Percentiles rank a stretch among this genome's conserved stretches.
Evolutionary conservation across 2,113 vertebrate genomes (phyloP).

Genomic region (Athene noctua): DNA sequence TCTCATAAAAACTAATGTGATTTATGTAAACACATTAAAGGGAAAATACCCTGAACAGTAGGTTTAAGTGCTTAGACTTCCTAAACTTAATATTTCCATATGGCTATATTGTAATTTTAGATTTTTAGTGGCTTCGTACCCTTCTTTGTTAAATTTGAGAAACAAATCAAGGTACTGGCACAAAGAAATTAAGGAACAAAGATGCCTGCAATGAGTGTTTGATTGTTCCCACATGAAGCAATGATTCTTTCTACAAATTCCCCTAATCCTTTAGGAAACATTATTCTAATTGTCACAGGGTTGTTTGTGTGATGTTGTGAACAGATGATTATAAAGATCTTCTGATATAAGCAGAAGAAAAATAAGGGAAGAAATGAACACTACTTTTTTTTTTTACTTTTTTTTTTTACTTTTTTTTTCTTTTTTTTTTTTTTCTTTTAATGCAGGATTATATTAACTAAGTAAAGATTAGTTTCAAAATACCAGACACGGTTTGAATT

Average conservation of each 20-base stretch:
- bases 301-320: not conserved
- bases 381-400: not conserved
- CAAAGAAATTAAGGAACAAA: conserved; percentile 47
- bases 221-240: conserved; percentile 38
- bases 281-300: conserved; percentile 18
- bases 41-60: conserved; percentile 58
- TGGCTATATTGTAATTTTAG: conserved; percentile 48
- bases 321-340: not conserved
- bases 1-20: conserved; percentile 51
- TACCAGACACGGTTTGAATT: conserved; percentile 29
- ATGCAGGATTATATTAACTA: conserved; percentile 20
- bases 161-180: conserved; percentile 50
- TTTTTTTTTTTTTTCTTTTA: too few relatives aligned
- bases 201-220: conserved; percentile 5
- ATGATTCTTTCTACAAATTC: conserved; percentile 11
- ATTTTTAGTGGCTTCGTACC: conserved; percentile 12
- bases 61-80: conserved; percentile 44
- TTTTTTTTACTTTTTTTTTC: too few relatives aligned
- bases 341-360: not conserved
- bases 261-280: conserved; percentile 14
- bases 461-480: conserved; percentile 42
- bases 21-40: conserved; percentile 53
- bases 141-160: conserved; percentile 41
- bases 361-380: not conserved
- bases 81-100: conserved; percentile 61